Evolutionary conservation across 2,113 vertebrate genomes (phyloP).

Genomic region (Pan troglodytes): NHGRI_mPanTro3-v2.1_pri NC_072404.2:23257501-23258000

Average conservation of each 20-base stretch:
- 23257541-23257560: not conserved
- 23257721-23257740: not conserved
- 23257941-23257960: slow-evolving; percentile 35
- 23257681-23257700: not conserved
- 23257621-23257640: not conserved
- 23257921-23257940: not conserved
- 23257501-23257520: not conserved
- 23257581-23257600: not conserved
- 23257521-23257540: not conserved
- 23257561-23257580: not conserved
- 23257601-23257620: not conserved
- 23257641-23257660: not conserved
- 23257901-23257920: slow-evolving; percentile 3
- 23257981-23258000: slow-evolving; percentile 20
- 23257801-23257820: slow-evolving; percentile 18
- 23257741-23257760: slow-evolving; percentile 15
- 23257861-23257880: not conserved
- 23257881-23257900: not conserved
- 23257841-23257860: not conserved
- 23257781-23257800: not conserved
- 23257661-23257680: not conserved
- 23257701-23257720: slow-evolving; percentile 1
- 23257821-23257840: not conserved
- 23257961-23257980: not conserved
- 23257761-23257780: slow-evolving; percentile 9